phyloP scores from a whole-genome alignment of 1,140 invertebrate genomes.

The Drosophila arawakana region DNA sequence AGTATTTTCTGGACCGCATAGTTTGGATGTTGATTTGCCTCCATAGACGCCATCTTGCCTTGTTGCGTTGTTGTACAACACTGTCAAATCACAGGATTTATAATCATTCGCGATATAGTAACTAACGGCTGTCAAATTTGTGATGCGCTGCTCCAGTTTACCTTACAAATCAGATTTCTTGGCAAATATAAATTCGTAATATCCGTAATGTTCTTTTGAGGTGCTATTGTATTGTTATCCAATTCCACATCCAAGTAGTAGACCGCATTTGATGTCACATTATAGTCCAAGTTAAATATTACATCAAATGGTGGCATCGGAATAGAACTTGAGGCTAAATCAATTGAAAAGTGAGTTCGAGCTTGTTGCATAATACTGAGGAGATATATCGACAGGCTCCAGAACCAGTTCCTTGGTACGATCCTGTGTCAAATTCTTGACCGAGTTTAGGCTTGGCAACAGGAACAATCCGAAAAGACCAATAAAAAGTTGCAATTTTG shows the following conservation, averaged over 20 bases:
- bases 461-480: neutral
- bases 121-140: slow-evolving; percentile 8
- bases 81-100: neutral
- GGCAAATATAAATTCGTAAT: no score
- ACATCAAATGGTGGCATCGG: neutral
- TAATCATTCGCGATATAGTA: neutral
- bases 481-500: neutral
- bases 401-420: neutral
- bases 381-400: neutral
- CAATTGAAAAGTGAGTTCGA: neutral
- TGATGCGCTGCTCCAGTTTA: slow-evolving; percentile 13
- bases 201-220: slow-evolving; percentile 1
- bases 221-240: slow-evolving; percentile 17
- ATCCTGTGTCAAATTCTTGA: neutral
- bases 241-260: slow-evolving; percentile 51
- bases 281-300: slow-evolving; percentile 14
- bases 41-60: neutral
- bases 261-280: slow-evolving; percentile 41
- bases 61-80: neutral
- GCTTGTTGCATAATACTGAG: neutral
- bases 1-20: neutral
- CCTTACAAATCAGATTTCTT: no score
- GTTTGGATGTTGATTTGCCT: no score
- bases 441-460: neutral
- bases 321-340: neutral